phyloP scores from a whole-genome alignment of 1,140 invertebrate species.

The Hyposmocoma kahamanoa region DNA sequence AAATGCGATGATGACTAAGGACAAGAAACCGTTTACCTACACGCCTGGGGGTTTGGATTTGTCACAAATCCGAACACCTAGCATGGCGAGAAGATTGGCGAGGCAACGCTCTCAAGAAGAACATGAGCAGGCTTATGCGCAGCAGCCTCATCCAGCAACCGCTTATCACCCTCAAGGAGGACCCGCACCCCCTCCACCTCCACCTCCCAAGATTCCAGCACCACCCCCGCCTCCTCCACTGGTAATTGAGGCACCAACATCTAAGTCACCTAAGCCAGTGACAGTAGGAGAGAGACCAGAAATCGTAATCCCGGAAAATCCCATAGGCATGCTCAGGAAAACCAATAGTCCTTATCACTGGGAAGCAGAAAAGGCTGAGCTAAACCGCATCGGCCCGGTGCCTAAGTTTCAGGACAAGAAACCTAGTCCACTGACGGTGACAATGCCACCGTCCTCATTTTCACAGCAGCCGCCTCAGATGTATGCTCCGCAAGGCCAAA shows the following conservation, averaged over 20 bases:
- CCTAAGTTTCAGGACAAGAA: constrained; percentile 67
- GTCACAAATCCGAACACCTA: constrained; percentile 90
- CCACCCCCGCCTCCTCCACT: constrained; percentile 75
- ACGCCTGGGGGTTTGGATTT: constrained; percentile 93
- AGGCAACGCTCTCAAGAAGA: constrained; percentile 74
- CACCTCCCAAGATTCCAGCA: constrained; percentile 73
- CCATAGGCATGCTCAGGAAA: constrained; percentile 75
- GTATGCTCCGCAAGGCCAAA: constrained; percentile 42
- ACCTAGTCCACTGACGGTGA: constrained; percentile 61
- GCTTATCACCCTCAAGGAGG: constrained; percentile 71
- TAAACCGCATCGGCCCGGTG: constrained; percentile 46
- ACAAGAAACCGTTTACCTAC: constrained; percentile 96
- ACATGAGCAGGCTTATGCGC: constrained; percentile 69
- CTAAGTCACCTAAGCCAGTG: constrained; percentile 61
- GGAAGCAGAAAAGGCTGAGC: constrained; percentile 64
- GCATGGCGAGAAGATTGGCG: constrained; percentile 88
- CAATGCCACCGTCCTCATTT: constrained; percentile 51
- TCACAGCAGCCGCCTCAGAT: constrained; percentile 52
- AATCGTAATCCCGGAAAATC: constrained; percentile 81
- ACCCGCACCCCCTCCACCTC: constrained; percentile 68
- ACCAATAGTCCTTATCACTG: constrained; percentile 72
- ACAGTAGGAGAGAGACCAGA: constrained; percentile 74
- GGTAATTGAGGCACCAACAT: constrained; percentile 63
- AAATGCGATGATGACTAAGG: constrained; percentile 95
- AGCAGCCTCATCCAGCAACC: constrained; percentile 46